Base-by-base conservation (phyloP, 2,888 invertebrate species). In the Andrena bicolor region DNA sequence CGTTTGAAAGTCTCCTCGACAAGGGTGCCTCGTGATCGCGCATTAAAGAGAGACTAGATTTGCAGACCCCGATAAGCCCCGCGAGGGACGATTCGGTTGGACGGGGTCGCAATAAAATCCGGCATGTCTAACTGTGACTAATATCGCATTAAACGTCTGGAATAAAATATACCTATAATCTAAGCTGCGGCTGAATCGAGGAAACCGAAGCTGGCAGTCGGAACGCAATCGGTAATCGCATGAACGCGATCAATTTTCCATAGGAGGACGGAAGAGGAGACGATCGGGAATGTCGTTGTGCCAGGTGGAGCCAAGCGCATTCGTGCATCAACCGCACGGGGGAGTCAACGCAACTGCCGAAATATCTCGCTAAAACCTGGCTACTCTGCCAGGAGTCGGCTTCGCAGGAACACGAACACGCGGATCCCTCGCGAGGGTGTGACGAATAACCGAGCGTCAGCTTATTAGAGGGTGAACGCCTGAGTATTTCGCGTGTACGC, bases 391-490 rank as follows among this genome's bases (percentile, higher is more conserved):
- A 16, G 53, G 20, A n/a, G 56, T 72, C 26, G 65, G 56, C 69
- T 76, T 78, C 77, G 56, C 81, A 35, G 69, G 53, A 69, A 69
- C 56, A 82, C 75, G 60, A 80, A 48, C 76, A 80, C 80, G 76
- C 71, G 58, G 78, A 63, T 61, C 48, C 56, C 74, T 81, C 74
- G 56, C 76, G 61, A 78, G 86, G 75, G 69, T 75, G 72, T 75
- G 80, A 58, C 63, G 73, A 75, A 82, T 85, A 85, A 85, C 77
- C 80, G 72, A 82, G 79, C 80, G 86, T 82, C 83, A 78, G 83
- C 86, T 83, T 86, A 88, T 88, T 88, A 88, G 77, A 74, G 69
- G 76, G 78, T 64, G 76, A 76, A 76, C 48, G 77, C 58, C 78
- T 28, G 75, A 58, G 71, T 76, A 68, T 86, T 79, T 79, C 72